Evolutionary conservation across 2,797 vertebrate species (phyloP).

Genomic region (Pipistrellus nathusii): DNA sequence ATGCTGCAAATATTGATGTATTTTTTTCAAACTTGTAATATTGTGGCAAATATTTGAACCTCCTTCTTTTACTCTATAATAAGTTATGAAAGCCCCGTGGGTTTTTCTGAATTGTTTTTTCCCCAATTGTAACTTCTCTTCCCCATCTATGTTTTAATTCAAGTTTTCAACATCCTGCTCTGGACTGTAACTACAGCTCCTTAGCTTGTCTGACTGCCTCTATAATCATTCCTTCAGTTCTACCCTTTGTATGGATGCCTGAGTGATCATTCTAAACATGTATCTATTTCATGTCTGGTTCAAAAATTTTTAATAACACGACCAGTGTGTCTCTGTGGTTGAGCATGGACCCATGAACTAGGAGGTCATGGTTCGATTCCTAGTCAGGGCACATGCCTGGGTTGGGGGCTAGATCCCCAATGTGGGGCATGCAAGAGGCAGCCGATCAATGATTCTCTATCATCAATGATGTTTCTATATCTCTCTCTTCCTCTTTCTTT

Average conservation of each 20-base stretch:
- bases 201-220: not conserved
- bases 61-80: not conserved
- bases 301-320: not conserved
- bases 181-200: not conserved
- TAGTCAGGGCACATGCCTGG: too few relatives aligned
- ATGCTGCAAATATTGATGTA: not conserved
- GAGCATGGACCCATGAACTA: too few relatives aligned
- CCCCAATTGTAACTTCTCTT: not conserved
- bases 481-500: too few relatives aligned
- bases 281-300: not conserved
- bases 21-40: not conserved
- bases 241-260: not conserved
- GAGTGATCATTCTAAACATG: not conserved
- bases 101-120: not conserved
- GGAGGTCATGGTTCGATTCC: too few relatives aligned
- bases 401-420: too few relatives aligned
- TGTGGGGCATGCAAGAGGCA: too few relatives aligned
- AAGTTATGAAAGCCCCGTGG: not conserved
- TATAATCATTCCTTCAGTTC: not conserved
- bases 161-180: not conserved
- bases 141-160: not conserved
- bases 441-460: too few relatives aligned
- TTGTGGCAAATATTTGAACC: not conserved
- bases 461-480: too few relatives aligned
- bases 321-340: too few relatives aligned